These are phyloP conservation scores for Brachyptera risi DNA, from an alignment of 2,888 invertebrate species.

Conservation along the genomic window DNA sequence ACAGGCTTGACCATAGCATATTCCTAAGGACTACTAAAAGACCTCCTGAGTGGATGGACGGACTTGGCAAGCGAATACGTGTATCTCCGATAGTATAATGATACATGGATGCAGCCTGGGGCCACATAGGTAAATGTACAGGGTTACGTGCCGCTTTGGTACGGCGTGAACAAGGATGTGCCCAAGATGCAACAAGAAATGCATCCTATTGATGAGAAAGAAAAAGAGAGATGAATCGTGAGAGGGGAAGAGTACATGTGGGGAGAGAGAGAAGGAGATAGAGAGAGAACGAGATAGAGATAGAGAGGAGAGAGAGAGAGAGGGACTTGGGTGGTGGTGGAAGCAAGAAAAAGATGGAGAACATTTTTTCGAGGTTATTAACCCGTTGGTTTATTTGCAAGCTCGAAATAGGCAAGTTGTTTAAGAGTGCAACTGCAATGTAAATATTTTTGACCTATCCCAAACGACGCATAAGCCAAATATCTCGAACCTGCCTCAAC, in stretches of 20 bases:
- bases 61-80: no score
- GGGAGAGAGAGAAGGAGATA: neutral
- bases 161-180: no score
- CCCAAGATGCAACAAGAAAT: neutral
- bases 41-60: no score
- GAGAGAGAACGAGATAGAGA: neutral
- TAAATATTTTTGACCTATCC: constrained; percentile 20
- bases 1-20: no score
- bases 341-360: constrained; percentile 8
- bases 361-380: constrained; percentile 16
- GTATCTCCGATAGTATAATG: no score
- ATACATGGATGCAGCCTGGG: no score
- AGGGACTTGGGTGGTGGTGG: neutral
- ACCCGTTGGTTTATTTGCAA: constrained; percentile 12
- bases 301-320: neutral
- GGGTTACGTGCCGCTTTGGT: no score
- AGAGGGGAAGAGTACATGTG: neutral
- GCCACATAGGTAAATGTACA: no score
- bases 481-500: constrained; percentile 13
- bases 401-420: constrained; percentile 19
- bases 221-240: neutral
- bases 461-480: constrained; percentile 19
- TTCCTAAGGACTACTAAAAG: no score
- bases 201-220: constrained; percentile 6
- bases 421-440: constrained; percentile 4